Base-by-base conservation (phyloP, 2,113 vertebrate species). In the Phylloscopus whistleri region DNA sequence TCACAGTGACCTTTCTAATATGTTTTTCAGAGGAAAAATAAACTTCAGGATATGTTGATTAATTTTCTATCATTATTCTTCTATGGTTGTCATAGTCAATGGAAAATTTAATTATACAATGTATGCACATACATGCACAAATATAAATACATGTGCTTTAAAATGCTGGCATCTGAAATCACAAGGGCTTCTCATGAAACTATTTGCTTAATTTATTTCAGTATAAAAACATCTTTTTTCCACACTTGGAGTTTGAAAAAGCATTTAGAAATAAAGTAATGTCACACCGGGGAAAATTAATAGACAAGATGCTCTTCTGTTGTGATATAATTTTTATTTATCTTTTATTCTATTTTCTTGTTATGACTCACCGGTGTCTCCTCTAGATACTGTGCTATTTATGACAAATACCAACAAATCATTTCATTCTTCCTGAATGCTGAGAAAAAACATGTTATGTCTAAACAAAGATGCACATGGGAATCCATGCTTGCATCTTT, bases 1-100 rank as follows among this genome's bases (percentile, higher is more conserved):
- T 97, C 98, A 97, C 97, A 97, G 96, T 96, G 92, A 97, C 97
- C 98, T 92, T 97, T 96, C 93, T 94, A 97, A 97, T 95, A 95
- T 87, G 94, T 93, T 97, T 97, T 96, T 90, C 39, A 33, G 82
- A 78, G 85, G 69, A 66, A 93, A 96, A 97, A 97, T 97, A 97
- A 98, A 97, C 97, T 97, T 97, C 86, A 97, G 97, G 89, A 94
- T 97, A 90, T 89, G 96, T 97, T 97, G 94, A 96, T 97, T 97
- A 95, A 97, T 98, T 98, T 98, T 97, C 96, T 93, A 39, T 95
- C 96, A 89, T 98, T 96, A 82, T 94, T 93, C 94, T 96, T 79
- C 89, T 86, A 27, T 82, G 78, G 87, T 93, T 97, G 87, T 95
- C 95, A 75, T 93, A 94, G 75, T 95, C 88, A 92, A 46, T 89